These are phyloP conservation scores for Chamaea fasciata DNA, from an alignment of 2,113 vertebrate species.

Conservation along the genomic window DNA sequence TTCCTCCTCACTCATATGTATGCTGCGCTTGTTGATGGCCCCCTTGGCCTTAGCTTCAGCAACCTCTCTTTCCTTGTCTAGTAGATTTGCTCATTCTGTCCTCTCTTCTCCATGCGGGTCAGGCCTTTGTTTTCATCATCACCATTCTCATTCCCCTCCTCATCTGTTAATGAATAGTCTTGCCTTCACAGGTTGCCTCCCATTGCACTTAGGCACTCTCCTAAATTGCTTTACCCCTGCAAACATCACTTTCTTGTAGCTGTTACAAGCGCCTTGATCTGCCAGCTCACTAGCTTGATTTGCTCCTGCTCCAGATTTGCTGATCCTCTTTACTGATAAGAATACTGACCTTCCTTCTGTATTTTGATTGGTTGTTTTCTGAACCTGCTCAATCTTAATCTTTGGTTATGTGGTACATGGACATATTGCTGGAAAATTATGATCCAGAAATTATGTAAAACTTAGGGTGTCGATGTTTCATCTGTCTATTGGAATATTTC, in stretches of 20 bases:
- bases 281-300: background rate
- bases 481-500: background rate
- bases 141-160: background rate
- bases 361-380: background rate
- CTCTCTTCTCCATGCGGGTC: background rate
- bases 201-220: slow-evolving; percentile 20
- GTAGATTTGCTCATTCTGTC: background rate
- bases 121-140: slow-evolving; percentile 18
- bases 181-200: background rate
- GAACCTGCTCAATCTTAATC: background rate
- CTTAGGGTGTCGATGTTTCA: background rate
- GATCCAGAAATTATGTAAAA: background rate
- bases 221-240: background rate
- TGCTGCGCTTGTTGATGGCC: background rate
- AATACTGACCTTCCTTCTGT: background rate
- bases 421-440: background rate
- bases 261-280: background rate
- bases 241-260: background rate
- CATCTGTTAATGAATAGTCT: slow-evolving; percentile 15
- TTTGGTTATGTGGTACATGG: background rate
- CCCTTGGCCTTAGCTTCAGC: background rate
- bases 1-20: background rate
- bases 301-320: background rate
- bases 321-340: background rate
- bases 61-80: background rate